Evolutionary conservation across 2,888 invertebrate genomes (phyloP).

Genomic region (Halocaridina rubra): DNA sequence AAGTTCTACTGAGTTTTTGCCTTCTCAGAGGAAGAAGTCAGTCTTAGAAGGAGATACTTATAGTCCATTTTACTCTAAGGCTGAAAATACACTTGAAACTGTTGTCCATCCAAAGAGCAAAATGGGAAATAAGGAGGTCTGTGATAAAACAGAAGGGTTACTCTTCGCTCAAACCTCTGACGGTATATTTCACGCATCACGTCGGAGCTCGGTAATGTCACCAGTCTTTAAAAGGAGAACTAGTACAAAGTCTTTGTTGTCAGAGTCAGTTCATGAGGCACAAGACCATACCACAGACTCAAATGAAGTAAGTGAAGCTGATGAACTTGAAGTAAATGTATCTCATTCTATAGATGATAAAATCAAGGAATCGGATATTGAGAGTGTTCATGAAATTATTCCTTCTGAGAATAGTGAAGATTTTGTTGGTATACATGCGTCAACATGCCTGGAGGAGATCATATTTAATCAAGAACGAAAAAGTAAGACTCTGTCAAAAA

Average conservation of each 20-base stretch:
- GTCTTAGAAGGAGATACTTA: neutral
- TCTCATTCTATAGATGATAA: neutral
- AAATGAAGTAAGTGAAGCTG: neutral
- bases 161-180: neutral
- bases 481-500: too few relatives aligned
- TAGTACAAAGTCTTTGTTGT: neutral
- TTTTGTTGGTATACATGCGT: neutral
- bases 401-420: neutral
- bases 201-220: neutral
- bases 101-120: too few relatives aligned
- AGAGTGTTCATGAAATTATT: neutral
- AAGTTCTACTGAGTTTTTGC: too few relatives aligned
- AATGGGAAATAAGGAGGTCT: too few relatives aligned
- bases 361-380: neutral
- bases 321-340: neutral
- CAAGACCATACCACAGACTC: too few relatives aligned
- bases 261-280: neutral
- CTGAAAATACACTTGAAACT: neutral
- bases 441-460: neutral
- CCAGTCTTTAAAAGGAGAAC: neutral
- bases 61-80: neutral
- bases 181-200: constrained; percentile 23
- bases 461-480: neutral
- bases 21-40: neutral
- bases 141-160: constrained; percentile 1